These are phyloP conservation scores for Wiebesia pumilae DNA, from an alignment of 1,140 invertebrate species.

Conservation along the genomic window DNA sequence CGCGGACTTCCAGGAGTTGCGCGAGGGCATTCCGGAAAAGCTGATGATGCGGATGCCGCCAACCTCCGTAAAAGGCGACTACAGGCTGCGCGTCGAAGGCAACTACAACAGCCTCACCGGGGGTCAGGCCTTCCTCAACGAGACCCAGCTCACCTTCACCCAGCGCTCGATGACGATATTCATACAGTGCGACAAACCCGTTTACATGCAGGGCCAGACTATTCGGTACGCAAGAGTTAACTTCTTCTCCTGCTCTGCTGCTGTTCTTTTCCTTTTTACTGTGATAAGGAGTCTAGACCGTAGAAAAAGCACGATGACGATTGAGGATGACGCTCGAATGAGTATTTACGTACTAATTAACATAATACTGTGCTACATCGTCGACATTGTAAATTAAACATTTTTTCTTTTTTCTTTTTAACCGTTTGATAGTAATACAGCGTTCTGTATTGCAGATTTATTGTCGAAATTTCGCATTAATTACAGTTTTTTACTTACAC, in stretches of 20 bases:
- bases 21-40: conserved; percentile 87
- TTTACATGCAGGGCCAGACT: conserved; percentile 95
- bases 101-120: conserved; percentile 88
- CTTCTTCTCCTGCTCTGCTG: background rate
- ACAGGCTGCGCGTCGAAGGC: conserved; percentile 91
- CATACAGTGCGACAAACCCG: conserved; percentile 95
- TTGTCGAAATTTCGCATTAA: too few species aligned
- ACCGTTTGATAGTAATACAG: too few species aligned
- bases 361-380: too few species aligned
- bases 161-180: conserved; percentile 96
- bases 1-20: conserved; percentile 84
- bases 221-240: conserved; percentile 59
- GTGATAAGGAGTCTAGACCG: background rate
- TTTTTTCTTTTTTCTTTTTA: too few species aligned
- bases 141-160: conserved; percentile 86
- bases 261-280: background rate
- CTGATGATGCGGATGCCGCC: conserved; percentile 89
- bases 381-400: too few species aligned
- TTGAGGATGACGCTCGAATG: too few species aligned
- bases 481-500: too few species aligned
- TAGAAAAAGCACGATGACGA: background rate
- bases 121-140: conserved; percentile 89
- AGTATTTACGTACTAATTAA: too few species aligned
- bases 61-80: conserved; percentile 87
- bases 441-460: too few species aligned